Evolutionary conservation across 2,888 invertebrate species (phyloP), one percentile per base, ranked within the genome.

Genomic region (Dryobotodes eremita): DNA sequence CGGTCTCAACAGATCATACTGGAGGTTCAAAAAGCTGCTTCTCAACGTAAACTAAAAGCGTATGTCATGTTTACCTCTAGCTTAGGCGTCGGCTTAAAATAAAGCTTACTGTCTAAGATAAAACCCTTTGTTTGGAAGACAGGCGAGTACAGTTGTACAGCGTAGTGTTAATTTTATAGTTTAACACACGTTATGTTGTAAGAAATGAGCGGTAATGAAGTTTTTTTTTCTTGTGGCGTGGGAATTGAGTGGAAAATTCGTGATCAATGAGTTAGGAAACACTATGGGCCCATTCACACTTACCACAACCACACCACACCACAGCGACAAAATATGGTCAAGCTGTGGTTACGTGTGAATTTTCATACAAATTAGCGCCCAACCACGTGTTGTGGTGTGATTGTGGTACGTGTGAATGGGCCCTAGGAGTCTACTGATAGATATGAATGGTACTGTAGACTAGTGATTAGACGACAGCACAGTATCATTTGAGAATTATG

Each of bases 81-180:
- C 13, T 70, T 53, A 13, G 7, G n/a, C 26, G 46, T 13, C 80
- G 65, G 57, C 57, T 73, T 66, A 62, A 59, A 59, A 53, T 64
- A 77, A 80, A 71, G 62, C 61, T 59, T 0, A 8, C 55, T 31
- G 66, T 83, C 66, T 46, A 1, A 71, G 66, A 81, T 84, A 83
- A 65, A 68, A 15, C 53, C n/a, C 31, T 82, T 83, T 84, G 84
- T 84, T 71, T 76, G 23, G 1, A 1, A 61, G 26, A 50, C 55
- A 57, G 48, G 7, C 20, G 11, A 53, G 85, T 73, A 83, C 83
- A 70, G 73, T 81, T 81, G 42, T 31, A 59, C 0, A 1, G 50
- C 31, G 15, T 8, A 50, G 80, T 81, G 81, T 73, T 83, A 84
- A 84, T 83, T 83, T 10, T 36, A 20, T 23, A 17, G 23, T 46